phyloP scores from a whole-genome alignment of 2,113 vertebrate genomes.

The Ia io region DNA sequence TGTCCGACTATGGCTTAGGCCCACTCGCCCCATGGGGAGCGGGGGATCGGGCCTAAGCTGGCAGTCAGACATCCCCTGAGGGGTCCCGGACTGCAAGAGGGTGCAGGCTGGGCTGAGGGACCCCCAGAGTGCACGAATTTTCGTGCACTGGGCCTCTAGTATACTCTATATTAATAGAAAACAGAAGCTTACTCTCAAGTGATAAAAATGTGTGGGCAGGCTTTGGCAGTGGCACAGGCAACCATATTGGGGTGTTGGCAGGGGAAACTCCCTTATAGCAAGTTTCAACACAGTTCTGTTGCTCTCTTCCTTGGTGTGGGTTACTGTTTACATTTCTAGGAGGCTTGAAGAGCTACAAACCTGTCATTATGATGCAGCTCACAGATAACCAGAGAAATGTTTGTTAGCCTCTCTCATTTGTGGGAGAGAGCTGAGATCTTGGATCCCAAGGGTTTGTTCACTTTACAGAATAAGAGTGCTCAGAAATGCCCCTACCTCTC shows the following conservation, averaged over 20 bases:
- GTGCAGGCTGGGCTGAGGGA: too few relatives aligned
- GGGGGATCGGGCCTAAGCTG: too few relatives aligned
- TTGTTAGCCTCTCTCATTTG: conserved; percentile 14
- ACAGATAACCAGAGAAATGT: conserved; percentile 40
- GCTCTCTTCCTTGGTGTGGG: conserved; percentile 53
- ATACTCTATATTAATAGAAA: not conserved
- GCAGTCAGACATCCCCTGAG: too few relatives aligned
- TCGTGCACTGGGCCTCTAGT: too few relatives aligned
- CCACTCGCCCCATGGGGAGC: too few relatives aligned
- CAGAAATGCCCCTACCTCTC: conserved; percentile 23
- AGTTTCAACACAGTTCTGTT: conserved; percentile 60
- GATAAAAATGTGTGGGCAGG: conserved; percentile 39
- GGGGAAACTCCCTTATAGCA: conserved; percentile 25
- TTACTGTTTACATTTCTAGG: conserved; percentile 60
- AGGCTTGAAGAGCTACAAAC: conserved; percentile 47
- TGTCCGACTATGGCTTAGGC: too few relatives aligned
- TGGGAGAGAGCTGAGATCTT: conserved; percentile 5
- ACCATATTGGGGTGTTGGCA: conserved; percentile 28
- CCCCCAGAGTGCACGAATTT: too few relatives aligned
- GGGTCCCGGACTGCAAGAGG: too few relatives aligned
- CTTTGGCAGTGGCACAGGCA: conserved; percentile 49
- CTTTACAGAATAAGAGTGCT: not conserved
- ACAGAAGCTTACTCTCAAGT: conserved; percentile 47
- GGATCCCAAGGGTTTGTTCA: not conserved
- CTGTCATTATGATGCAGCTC: conserved; percentile 39